A percentile compares a stretch with the other conserved stretches of the same genome.
Conservation (phyloP, 30 jellyfish, hydroid and myxozoan species). For the Aurelia aurita region DNA sequence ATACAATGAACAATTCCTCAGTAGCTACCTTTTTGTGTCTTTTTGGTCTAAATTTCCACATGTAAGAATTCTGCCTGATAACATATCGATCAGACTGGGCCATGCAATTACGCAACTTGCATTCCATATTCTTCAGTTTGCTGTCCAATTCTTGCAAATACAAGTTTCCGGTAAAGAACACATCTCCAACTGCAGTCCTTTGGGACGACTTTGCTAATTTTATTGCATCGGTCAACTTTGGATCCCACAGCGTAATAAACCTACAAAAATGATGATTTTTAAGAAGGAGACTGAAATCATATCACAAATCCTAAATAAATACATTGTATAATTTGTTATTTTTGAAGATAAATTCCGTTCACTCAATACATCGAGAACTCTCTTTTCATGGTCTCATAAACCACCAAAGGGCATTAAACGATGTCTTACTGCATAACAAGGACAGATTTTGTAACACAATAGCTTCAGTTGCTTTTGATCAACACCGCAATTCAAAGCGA, state of each 20-base stretch:
- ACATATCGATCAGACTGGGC: background rate
- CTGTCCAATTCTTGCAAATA: background rate
- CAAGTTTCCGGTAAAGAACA: background rate
- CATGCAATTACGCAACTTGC: conserved; percentile 13
- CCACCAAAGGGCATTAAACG: too few species aligned
- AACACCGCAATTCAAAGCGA: too few species aligned
- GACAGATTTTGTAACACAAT: too few species aligned
- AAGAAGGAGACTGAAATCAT: too few species aligned
- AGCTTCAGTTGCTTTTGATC: too few species aligned
- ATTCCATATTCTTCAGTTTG: background rate
- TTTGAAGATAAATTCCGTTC: too few species aligned
- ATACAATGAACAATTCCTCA: too few species aligned
- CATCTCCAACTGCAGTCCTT: conserved; percentile 5
- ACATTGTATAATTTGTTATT: too few species aligned
- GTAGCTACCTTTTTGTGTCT: background rate
- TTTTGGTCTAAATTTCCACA: background rate
- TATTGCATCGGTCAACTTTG: background rate
- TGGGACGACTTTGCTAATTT: background rate
- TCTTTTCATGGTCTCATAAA: too few species aligned
- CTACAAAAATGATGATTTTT: background rate
- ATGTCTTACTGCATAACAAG: too few species aligned
- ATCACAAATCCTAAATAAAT: too few species aligned
- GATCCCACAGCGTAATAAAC: conserved; percentile 2
- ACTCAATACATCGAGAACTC: too few species aligned
- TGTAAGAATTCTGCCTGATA: background rate